These are phyloP conservation scores for Chamaetylas fuelleborni DNA, from an alignment of 2,113 vertebrate species.

Conservation along the genomic window DNA sequence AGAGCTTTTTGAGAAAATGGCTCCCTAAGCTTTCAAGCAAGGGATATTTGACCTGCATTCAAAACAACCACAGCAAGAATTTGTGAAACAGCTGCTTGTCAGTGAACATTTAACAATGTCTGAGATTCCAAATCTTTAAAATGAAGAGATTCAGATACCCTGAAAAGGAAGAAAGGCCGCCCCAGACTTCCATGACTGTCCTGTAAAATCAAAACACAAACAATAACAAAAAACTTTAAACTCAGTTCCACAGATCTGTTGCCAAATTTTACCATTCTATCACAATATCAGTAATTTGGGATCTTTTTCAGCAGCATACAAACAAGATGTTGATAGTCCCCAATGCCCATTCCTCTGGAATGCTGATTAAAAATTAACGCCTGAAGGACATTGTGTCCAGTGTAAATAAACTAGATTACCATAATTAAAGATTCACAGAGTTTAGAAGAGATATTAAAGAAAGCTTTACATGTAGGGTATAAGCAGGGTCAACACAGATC, in stretches of 20 bases:
- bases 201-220: conserved; percentile 70
- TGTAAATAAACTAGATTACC: background rate
- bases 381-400: background rate
- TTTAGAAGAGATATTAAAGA: background rate
- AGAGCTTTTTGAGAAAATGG: background rate
- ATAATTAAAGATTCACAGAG: background rate
- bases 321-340: background rate
- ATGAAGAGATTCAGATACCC: conserved; percentile 60
- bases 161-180: conserved; percentile 76
- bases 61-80: background rate
- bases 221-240: background rate
- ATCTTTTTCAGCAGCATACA: background rate
- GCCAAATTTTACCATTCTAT: background rate
- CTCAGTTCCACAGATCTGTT: background rate
- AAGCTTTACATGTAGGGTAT: background rate
- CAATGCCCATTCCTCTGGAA: background rate
- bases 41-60: background rate
- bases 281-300: background rate
- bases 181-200: conserved; percentile 51
- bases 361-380: background rate
- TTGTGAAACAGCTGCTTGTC: background rate
- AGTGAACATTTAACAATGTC: background rate
- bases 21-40: background rate
- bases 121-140: background rate
- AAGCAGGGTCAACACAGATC: background rate